phyloP scores from a whole-genome alignment of 1,140 invertebrate genomes.

The Drosophila orena region DNA sequence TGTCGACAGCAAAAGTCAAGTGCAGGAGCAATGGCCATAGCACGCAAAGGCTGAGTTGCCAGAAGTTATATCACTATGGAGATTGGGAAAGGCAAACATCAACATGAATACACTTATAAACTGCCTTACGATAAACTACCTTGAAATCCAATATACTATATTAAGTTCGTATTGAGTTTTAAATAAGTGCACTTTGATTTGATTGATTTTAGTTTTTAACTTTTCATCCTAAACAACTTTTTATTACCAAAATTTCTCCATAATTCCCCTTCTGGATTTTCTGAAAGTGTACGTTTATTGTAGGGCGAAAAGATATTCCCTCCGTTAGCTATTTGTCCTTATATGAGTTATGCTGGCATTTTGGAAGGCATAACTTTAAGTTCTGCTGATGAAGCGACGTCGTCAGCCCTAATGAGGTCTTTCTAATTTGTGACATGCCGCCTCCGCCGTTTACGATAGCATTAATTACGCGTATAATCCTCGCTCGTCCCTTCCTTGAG shows the following conservation, averaged over 20 bases:
- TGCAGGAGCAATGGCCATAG: conserved; percentile 42
- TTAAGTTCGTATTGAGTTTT: no score
- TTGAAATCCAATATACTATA: no score
- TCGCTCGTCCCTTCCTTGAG: background rate
- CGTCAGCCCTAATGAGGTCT: conserved; percentile 41
- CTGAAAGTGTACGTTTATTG: conserved; percentile 12
- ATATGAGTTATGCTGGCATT: conserved; percentile 39
- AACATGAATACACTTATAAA: conserved; percentile 22
- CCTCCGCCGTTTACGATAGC: conserved; percentile 15
- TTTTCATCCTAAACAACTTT: no score
- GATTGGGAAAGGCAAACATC: conserved; percentile 26
- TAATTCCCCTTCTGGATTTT: no score
- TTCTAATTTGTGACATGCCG: background rate
- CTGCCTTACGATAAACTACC: no score
- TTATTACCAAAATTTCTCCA: no score
- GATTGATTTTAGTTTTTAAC: no score
- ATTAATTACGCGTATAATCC: conserved; percentile 55
- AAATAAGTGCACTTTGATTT: no score
- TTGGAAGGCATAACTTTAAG: conserved; percentile 41
- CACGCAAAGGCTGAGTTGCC: conserved; percentile 53
- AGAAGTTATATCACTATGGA: conserved; percentile 42
- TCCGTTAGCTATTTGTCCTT: conserved; percentile 21
- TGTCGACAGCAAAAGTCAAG: conserved; percentile 54
- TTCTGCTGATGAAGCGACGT: conserved; percentile 46
- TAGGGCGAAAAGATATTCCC: conserved; percentile 1